Base-by-base conservation (phyloP, 2,113 vertebrate genomes). In the Loxodonta africana region DNA sequence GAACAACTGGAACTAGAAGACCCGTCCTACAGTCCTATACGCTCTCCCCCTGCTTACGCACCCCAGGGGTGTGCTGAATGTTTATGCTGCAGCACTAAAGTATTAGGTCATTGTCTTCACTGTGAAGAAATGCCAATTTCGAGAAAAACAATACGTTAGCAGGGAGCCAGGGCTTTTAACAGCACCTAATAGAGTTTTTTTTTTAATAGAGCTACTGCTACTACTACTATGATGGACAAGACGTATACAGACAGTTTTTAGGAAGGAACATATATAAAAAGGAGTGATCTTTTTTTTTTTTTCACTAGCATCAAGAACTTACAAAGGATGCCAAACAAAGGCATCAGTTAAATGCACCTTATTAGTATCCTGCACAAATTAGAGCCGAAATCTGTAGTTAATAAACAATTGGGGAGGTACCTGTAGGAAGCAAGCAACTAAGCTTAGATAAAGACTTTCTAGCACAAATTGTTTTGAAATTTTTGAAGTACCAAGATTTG, bases 401-500 rank as follows among this genome's bases (percentile, higher is more conserved):
- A 84, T 71, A 71, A 91, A 48, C 71, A n/a, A 18, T 0, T 76
- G 51, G 48, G 78, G 30, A 85, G 26, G 2, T 5, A 62, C 8
- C 20, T n/a, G 0, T 10, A 90, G 10, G 67, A 92, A 90, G 63
- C 44, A 83, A 83, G 15, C 17, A 85, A 85, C 82, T 91, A 67
- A 88, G 10, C 44, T 81, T 76, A 85, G 23, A 81, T 46, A 73
- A 96, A 80, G 65, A 76, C 18, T 93, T 89, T 48, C 80, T 1
- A 97, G 28, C 21, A 92, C 0, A 62, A 83, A 41, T 41, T 77
- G 26, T 94, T 89, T 87, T 14, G 8, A 83, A 80, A 41, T 53
- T 90, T 96, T 94, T 76, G 62, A 96, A 94, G 74, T 69, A 73
- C 28, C 2, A 44, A 85, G 33, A 78, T 67, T 85, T 89, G 25